Base-by-base conservation (phyloP, 2,888 invertebrate species). In the Hylaea fasciaria region DNA sequence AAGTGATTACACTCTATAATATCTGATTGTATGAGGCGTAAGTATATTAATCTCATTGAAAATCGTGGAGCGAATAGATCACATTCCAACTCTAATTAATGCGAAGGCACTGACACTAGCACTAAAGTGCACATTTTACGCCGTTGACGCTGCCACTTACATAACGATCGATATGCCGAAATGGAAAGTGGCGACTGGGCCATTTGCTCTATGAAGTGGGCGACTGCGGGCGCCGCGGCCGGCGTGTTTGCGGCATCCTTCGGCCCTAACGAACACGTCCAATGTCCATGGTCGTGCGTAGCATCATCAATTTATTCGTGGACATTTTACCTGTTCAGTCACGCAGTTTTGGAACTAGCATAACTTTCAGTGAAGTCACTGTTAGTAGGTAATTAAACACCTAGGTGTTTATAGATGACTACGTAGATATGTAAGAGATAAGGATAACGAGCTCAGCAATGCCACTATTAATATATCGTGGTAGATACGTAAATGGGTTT, bases 251-350 rank as follows among this genome's bases (percentile, higher is more conserved):
- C 63, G 57, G 63, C 52, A 45, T 45, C 40, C 46, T 62, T 57
- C 59, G 55, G 52, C 59, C 46, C 56, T 68, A 64, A 68, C 66
- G 65, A 66, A 66, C 66, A 57, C 54, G 56, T 52, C 56, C 51
- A 49, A n/a, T 48, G 16, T 48, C 39, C 53, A 9, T 45, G 45
- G 48, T 40, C 47, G 47, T 57, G 56, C 51, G 37, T 59, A 48
- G 49, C 53, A 40, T 35, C 32, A 54, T 53, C n/a, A 52, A 57
- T 41, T 51, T 45, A 59, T 45, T 29, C 16, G 47, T 29, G 39
- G 45, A 45, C 29, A 35, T 28, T n/a, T n/a, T 28, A 56, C 28
- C 28, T 49, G 49, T 49, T 56, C 37, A 35, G 43, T 49, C 28
- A 13, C n/a, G 37, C 37, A 43, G 29, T 35, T 52, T 35, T 22